Percentiles rank a stretch among this genome's conserved stretches.
Evolutionary conservation across 2,113 vertebrate genomes (phyloP).

Genomic region (Martes martes): DNA sequence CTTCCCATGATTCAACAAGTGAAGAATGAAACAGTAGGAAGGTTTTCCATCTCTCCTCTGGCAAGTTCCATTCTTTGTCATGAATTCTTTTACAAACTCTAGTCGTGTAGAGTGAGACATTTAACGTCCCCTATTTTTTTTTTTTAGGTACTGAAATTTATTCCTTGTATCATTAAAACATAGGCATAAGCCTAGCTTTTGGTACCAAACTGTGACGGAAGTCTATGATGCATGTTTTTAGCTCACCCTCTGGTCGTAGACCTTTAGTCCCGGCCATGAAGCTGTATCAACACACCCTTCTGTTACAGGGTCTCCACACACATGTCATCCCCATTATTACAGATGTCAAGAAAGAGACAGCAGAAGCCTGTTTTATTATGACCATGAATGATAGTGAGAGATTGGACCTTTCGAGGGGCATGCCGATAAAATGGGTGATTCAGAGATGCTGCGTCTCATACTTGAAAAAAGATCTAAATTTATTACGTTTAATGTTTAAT

Average conservation of each 20-base stretch:
- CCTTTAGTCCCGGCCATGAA: neutral
- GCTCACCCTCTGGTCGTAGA: neutral
- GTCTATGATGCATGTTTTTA: neutral
- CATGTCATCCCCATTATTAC: slow-evolving; percentile 45
- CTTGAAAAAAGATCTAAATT: slow-evolving; percentile 72
- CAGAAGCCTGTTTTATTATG: slow-evolving; percentile 47
- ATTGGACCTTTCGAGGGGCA: slow-evolving; percentile 37
- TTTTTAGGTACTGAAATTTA: neutral
- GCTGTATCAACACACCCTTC: neutral
- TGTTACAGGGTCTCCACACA: slow-evolving; percentile 23
- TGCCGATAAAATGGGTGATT: slow-evolving; percentile 62
- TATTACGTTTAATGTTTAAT: slow-evolving; percentile 72
- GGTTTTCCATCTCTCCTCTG: neutral
- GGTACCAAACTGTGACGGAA: slow-evolving; percentile 3
- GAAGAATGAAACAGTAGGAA: neutral
- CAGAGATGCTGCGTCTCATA: slow-evolving; percentile 37
- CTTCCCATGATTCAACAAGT: slow-evolving; percentile 3
- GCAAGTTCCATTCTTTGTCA: neutral
- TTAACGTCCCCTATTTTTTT: neutral
- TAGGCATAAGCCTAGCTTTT: neutral
- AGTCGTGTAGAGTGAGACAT: neutral
- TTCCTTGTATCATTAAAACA: slow-evolving; percentile 27
- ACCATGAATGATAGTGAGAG: slow-evolving; percentile 37
- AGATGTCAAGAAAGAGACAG: slow-evolving; percentile 50
- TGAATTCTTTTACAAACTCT: slow-evolving; percentile 31